Percentiles rank a stretch among this genome's conserved stretches.
These are phyloP conservation scores for Lagria hirta DNA, from an alignment of 2,888 invertebrate genomes.

Conservation along the genomic window DNA sequence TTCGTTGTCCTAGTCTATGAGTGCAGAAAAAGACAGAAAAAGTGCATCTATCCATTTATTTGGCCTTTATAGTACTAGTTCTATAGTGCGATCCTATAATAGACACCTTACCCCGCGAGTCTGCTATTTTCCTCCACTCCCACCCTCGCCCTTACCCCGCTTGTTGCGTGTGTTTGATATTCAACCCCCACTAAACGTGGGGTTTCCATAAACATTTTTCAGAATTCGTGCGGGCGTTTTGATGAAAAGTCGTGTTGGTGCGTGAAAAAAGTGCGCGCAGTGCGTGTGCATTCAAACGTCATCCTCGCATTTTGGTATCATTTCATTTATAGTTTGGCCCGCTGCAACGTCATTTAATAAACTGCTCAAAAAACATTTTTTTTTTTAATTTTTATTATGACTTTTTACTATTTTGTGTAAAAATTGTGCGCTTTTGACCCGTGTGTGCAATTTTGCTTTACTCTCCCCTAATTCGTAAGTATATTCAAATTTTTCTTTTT, in stretches of 20 bases:
- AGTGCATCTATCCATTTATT: slow-evolving; percentile 31
- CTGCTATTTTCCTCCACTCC: slow-evolving; percentile 38
- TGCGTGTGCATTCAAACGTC: slow-evolving; percentile 40
- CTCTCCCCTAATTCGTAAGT: slow-evolving; percentile 15
- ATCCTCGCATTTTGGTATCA: slow-evolving; percentile 33
- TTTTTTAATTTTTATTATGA: slow-evolving; percentile 10
- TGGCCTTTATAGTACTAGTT: too few relatives aligned
- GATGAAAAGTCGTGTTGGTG: slow-evolving; percentile 50
- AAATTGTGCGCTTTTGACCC: slow-evolving; percentile 9
- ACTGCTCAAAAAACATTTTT: slow-evolving; percentile 20
- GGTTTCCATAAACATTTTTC: slow-evolving; percentile 52
- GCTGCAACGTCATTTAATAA: slow-evolving; percentile 35
- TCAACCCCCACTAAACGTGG: slow-evolving; percentile 48
- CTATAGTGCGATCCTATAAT: slow-evolving; percentile 34
- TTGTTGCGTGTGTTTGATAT: slow-evolving; percentile 47
- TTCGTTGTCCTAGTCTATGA: slow-evolving; percentile 24
- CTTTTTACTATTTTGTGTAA: neutral
- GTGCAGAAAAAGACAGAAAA: slow-evolving; percentile 31
- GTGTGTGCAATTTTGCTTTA: slow-evolving; percentile 4
- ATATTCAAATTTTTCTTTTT: slow-evolving; percentile 9
- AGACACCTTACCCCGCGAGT: slow-evolving; percentile 47
- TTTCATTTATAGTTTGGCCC: slow-evolving; percentile 37
- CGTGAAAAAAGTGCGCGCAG: slow-evolving; percentile 48
- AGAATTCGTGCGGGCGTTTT: slow-evolving; percentile 54
- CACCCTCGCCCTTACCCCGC: slow-evolving; percentile 44